phyloP scores from a whole-genome alignment of 2,113 vertebrate genomes.

The Mionectes macconnelli region DNA sequence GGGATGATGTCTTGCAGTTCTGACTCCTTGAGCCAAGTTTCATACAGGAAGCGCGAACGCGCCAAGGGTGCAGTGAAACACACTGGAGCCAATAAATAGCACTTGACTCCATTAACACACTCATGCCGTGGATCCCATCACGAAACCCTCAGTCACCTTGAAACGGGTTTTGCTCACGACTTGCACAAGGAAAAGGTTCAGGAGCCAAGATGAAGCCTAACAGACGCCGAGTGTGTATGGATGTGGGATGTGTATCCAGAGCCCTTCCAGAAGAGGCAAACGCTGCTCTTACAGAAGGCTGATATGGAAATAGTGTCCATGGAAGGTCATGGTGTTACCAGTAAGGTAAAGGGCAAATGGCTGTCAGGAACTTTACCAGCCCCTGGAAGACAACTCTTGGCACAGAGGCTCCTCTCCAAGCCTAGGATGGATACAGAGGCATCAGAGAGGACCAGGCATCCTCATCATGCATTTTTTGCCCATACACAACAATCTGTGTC shows the following conservation, averaged over 20 bases:
- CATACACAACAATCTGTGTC: not conserved
- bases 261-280: not conserved
- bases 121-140: not conserved
- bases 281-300: not conserved
- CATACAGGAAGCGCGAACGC: not conserved
- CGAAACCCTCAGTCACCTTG: not conserved
- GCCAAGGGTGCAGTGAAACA: not conserved
- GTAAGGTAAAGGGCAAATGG: not conserved
- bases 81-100: conserved; percentile 17
- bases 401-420: not conserved
- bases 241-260: not conserved
- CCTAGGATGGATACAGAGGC: not conserved
- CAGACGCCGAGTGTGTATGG: not conserved
- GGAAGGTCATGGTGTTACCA: not conserved
- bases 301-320: not conserved
- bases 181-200: not conserved
- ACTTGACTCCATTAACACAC: not conserved
- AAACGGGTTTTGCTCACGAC: not conserved
- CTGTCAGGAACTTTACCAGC: not conserved
- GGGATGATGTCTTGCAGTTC: conserved; percentile 34
- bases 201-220: not conserved
- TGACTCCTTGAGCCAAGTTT: conserved; percentile 13
- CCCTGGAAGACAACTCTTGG: not conserved
- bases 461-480: not conserved
- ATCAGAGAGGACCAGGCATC: not conserved